Evolutionary conservation across 1,140 invertebrate genomes (phyloP).

Genomic region (Panagrolaimus sp.): DNA sequence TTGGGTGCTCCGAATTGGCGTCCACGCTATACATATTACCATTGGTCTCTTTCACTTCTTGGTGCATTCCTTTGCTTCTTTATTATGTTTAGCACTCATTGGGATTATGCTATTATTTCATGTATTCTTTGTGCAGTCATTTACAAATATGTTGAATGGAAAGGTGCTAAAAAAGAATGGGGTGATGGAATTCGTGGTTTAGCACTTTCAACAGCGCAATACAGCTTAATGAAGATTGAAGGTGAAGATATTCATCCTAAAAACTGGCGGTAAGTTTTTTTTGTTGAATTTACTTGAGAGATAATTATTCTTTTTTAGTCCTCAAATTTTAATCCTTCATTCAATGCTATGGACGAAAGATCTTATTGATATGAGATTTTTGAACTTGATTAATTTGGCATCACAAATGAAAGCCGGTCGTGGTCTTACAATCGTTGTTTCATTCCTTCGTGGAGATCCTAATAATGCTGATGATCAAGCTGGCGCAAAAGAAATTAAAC

Average conservation of each 20-base stretch:
- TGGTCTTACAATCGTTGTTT: conserved; percentile 81
- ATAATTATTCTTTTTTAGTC: conserved; percentile 17
- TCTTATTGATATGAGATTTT: conserved; percentile 47
- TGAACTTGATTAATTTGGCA: conserved; percentile 53
- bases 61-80: conserved; percentile 86
- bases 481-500: conserved; percentile 30
- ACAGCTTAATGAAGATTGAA: conserved; percentile 67
- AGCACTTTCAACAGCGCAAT: conserved; percentile 88
- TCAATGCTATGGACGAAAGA: conserved; percentile 56
- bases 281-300: conserved; percentile 8
- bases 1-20: conserved; percentile 91
- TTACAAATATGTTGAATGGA: conserved; percentile 99
- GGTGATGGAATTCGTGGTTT: conserved; percentile 96
- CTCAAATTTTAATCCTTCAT: conserved; percentile 52
- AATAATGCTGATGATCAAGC: conserved; percentile 35
- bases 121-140: conserved; percentile 86
- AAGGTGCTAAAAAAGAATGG: conserved; percentile 99
- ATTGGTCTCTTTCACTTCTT: conserved; percentile 88
- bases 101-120: conserved; percentile 92
- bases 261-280: conserved; percentile 43
- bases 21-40: conserved; percentile 81
- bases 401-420: conserved; percentile 62
- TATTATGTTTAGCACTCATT: conserved; percentile 99
- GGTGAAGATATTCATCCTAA: conserved; percentile 56
- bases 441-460: conserved; percentile 72